Conservation (phyloP, 1,140 invertebrate genomes). For the Sitobion miscanthi region DNA sequence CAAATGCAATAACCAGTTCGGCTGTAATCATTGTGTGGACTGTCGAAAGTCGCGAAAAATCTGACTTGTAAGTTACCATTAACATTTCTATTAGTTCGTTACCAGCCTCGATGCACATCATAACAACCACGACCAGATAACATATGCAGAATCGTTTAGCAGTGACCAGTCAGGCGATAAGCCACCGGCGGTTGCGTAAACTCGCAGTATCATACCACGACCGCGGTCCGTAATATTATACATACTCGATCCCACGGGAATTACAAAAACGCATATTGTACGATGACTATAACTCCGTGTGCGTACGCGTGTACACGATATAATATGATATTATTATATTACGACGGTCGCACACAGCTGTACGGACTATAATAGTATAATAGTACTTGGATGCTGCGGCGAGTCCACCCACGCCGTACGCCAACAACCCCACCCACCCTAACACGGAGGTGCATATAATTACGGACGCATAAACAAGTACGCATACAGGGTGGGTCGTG, state of each 20-base stretch:
- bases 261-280: conserved; percentile 1
- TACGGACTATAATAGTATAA: not conserved
- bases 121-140: not conserved
- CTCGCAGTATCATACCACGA: not conserved
- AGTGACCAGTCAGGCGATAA: not conserved
- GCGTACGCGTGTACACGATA: not conserved
- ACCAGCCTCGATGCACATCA: not conserved
- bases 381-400: no score
- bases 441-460: no score
- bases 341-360: not conserved
- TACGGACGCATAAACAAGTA: no score
- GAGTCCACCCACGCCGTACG: no score
- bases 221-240: no score
- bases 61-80: not conserved
- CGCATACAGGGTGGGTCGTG: no score
- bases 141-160: not conserved
- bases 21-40: not conserved
- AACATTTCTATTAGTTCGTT: not conserved
- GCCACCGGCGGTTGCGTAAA: not conserved
- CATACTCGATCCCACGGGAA: not conserved
- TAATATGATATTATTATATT: not conserved
- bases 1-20: not conserved
- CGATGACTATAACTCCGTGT: not conserved
- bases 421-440: no score
- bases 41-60: not conserved